Percentiles rank a stretch among this genome's conserved stretches.
Evolutionary conservation across 37 sponge, comb jelly and placozoan genomes (phyloP).

Genomic region (Cliona cf. orientalis): DNA sequence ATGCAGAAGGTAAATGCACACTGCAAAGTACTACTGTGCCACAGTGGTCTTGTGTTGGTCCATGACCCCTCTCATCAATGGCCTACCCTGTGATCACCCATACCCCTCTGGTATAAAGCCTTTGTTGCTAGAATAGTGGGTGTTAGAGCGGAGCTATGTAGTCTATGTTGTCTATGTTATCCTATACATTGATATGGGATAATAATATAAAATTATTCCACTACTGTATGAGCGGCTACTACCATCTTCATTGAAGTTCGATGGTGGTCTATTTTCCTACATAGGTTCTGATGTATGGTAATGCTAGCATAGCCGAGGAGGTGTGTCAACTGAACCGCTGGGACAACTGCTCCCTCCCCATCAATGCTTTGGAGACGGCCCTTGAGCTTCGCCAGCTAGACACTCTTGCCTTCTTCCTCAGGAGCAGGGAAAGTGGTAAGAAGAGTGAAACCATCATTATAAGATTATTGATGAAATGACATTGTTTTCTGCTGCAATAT

Average conservation of each 20-base stretch:
- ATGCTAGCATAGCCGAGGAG: constrained; percentile 81
- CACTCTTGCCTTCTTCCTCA: constrained; percentile 87
- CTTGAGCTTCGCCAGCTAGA: constrained; percentile 89
- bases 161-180: too few species aligned
- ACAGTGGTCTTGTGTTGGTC: too few species aligned
- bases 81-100: too few species aligned
- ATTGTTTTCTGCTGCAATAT: neutral
- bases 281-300: constrained; percentile 85
- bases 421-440: constrained; percentile 53
- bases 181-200: neutral
- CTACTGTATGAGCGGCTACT: neutral
- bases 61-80: too few species aligned
- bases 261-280: too few species aligned
- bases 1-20: too few species aligned
- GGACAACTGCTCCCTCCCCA: constrained; percentile 87
- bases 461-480: neutral
- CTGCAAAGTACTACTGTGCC: too few species aligned
- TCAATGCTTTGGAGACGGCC: constrained; percentile 85
- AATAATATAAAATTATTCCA: neutral
- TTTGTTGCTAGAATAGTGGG: too few species aligned
- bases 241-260: neutral
- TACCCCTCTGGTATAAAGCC: too few species aligned
- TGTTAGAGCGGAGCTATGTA: too few species aligned
- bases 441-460: too few species aligned
- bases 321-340: constrained; percentile 89